A percentile compares a stretch with the other conserved stretches of the same genome.
Conservation (phyloP, 2,888 invertebrate species). For the Cheilosia vulpina region DNA sequence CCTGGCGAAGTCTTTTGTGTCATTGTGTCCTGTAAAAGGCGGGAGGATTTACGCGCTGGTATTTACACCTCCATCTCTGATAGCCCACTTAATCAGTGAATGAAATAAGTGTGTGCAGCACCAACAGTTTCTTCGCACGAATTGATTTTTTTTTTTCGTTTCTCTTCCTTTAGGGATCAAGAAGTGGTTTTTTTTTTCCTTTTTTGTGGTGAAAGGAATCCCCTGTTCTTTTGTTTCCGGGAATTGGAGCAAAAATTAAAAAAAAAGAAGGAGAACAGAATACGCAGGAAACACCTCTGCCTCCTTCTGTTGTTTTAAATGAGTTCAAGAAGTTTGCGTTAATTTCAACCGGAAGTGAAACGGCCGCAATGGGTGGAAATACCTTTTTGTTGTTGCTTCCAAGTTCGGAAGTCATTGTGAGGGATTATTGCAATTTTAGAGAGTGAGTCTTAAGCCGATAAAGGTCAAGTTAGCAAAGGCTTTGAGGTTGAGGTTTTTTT, state of each 20-base stretch:
- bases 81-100: constrained; percentile 70
- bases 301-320: constrained; percentile 56
- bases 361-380: constrained; percentile 1
- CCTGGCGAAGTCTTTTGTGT: neutral
- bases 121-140: constrained; percentile 53
- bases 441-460: constrained; percentile 42
- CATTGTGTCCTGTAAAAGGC: neutral
- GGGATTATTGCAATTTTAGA: constrained; percentile 52
- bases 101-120: constrained; percentile 38
- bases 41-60: constrained; percentile 32
- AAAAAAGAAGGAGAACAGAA: neutral
- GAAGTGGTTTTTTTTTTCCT: constrained; percentile 26
- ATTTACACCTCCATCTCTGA: constrained; percentile 58
- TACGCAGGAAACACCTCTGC: constrained; percentile 8
- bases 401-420: constrained; percentile 57
- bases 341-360: constrained; percentile 42
- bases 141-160: constrained; percentile 12
- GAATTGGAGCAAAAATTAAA: constrained; percentile 66
- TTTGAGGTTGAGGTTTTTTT: too few species aligned
- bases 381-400: constrained; percentile 17
- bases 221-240: constrained; percentile 41
- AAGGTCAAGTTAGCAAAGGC: constrained; percentile 23
- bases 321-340: constrained; percentile 60
- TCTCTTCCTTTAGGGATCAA: constrained; percentile 26
- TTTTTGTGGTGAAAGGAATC: constrained; percentile 15